Evolutionary conservation across 2,888 invertebrate genomes (phyloP).

Genomic region (Philopedon plagiatum): DNA sequence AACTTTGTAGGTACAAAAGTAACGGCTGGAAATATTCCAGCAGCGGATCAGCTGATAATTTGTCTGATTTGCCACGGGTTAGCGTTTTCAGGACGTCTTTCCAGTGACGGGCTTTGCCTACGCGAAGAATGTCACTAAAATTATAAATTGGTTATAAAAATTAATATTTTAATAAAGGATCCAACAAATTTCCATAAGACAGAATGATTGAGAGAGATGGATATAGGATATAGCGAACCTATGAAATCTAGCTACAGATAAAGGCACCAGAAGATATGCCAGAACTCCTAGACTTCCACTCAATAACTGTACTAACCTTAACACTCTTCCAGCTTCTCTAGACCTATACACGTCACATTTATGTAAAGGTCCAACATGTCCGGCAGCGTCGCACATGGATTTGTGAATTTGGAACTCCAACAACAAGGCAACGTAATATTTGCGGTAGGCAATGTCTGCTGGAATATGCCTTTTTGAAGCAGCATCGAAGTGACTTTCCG

Average conservation of each 20-base stretch:
- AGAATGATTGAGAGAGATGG: no score
- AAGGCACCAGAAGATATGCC: no score
- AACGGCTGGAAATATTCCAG: slow-evolving; percentile 88
- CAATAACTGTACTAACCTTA: slow-evolving; percentile 80
- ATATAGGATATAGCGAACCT: no score
- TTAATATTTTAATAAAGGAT: no score
- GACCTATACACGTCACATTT: slow-evolving; percentile 87
- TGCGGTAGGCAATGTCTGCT: slow-evolving; percentile 79
- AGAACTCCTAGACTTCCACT: no score
- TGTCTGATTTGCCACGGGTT: slow-evolving; percentile 79
- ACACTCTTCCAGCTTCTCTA: slow-evolving; percentile 81
- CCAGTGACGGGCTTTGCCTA: slow-evolving; percentile 78
- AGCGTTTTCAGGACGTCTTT: slow-evolving; percentile 81
- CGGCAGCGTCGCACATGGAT: slow-evolving; percentile 81
- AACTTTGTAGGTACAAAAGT: slow-evolving; percentile 81
- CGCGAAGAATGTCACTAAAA: slow-evolving; percentile 78
- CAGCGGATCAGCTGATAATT: slow-evolving; percentile 83
- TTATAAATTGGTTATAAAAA: no score
- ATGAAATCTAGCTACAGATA: no score
- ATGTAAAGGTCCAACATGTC: slow-evolving; percentile 81
- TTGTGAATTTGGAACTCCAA: slow-evolving; percentile 90
- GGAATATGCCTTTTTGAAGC: slow-evolving; percentile 88
- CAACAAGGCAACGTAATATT: slow-evolving; percentile 87
- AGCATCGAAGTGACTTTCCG: slow-evolving; percentile 85
- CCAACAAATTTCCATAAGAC: no score